Evolutionary conservation across 2,797 vertebrate species (phyloP).

Genomic region (Spheniscus humboldti): DNA sequence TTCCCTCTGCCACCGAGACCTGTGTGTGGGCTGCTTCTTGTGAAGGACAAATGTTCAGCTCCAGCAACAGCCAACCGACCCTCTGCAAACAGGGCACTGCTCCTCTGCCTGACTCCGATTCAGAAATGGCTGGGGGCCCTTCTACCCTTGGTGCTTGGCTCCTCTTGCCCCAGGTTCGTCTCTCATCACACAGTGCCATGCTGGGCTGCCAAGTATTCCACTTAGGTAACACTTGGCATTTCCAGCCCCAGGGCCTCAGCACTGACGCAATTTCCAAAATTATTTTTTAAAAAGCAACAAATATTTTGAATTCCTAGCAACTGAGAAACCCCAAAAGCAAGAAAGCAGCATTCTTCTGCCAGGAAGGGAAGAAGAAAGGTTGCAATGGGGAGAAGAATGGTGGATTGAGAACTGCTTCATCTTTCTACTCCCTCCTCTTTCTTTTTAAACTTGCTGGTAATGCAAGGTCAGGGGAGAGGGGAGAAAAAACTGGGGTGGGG

Average conservation of each 20-base stretch:
- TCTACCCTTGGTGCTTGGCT: background rate
- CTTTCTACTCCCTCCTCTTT: background rate
- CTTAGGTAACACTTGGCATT: slow-evolving; percentile 60
- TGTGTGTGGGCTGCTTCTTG: background rate
- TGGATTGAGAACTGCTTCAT: background rate
- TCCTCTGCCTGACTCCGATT: background rate
- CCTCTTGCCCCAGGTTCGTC: slow-evolving; percentile 25
- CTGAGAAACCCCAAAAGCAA: slow-evolving; percentile 51
- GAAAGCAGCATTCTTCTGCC: slow-evolving; percentile 13
- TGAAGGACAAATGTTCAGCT: background rate
- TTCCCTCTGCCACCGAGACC: background rate
- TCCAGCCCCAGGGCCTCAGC: slow-evolving; percentile 20
- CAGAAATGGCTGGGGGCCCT: background rate
- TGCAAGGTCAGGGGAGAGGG: background rate
- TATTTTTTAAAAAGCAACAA: slow-evolving; percentile 54
- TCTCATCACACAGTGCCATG: background rate
- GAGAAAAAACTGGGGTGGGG: background rate
- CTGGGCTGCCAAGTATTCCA: slow-evolving; percentile 27
- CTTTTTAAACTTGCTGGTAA: background rate
- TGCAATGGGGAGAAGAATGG: background rate
- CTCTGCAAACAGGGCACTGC: background rate
- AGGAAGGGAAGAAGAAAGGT: slow-evolving; percentile 6
- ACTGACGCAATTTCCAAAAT: slow-evolving; percentile 46
- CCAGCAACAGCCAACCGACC: background rate
- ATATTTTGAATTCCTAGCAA: slow-evolving; percentile 66